Conservation (phyloP, 1,140 invertebrate genomes). For the Papilio polytes region DNA sequence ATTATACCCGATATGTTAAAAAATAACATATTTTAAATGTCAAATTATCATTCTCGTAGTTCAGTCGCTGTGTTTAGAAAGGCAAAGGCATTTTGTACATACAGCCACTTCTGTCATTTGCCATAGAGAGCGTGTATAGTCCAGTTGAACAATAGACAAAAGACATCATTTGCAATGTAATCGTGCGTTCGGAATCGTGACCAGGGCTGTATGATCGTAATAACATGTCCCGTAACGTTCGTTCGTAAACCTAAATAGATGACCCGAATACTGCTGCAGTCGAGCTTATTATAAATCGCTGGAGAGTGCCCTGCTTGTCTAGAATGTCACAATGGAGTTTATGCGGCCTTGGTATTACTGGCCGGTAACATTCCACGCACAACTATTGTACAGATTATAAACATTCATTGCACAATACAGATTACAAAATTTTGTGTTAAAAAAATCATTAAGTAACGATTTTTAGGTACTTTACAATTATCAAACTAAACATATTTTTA, state of each 20-base stretch:
- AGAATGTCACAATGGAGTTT: constrained; percentile 53
- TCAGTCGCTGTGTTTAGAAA: neutral
- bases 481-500: no score
- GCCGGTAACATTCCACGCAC: constrained; percentile 25
- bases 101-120: constrained; percentile 29
- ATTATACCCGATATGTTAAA: neutral
- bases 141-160: constrained; percentile 37
- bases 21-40: neutral
- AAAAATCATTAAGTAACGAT: no score
- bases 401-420: neutral
- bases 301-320: constrained; percentile 47
- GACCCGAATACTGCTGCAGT: constrained; percentile 52
- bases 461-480: no score
- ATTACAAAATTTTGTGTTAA: neutral
- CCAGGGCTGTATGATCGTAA: constrained; percentile 38
- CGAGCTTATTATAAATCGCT: constrained; percentile 52
- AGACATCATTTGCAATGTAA: constrained; percentile 40
- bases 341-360: constrained; percentile 47
- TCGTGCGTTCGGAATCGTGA: constrained; percentile 39
- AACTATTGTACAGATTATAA: constrained; percentile 18
- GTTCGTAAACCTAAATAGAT: constrained; percentile 58
- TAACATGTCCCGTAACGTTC: constrained; percentile 40
- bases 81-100: constrained; percentile 28
- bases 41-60: neutral
- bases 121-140: constrained; percentile 24